Evolutionary conservation across 1,140 invertebrate species (phyloP).

Genomic region (Drosophila insularis): DNA sequence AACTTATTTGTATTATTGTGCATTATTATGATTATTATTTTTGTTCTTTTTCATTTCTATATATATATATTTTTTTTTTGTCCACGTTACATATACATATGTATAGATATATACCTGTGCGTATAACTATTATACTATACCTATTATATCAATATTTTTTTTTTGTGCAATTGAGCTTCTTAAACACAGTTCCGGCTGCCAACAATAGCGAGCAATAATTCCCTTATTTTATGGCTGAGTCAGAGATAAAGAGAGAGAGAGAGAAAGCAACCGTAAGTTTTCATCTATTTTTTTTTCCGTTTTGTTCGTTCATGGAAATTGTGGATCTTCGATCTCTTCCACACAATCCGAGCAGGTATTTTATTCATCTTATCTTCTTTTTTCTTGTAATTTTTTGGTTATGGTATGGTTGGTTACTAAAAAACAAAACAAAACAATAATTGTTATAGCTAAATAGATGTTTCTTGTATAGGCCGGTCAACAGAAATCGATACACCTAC

Average conservation of each 20-base stretch:
- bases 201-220: not conserved
- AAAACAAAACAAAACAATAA: conserved; percentile 35
- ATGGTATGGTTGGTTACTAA: conserved; percentile 66
- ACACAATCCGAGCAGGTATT: conserved; percentile 68
- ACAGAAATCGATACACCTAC: conserved; percentile 2
- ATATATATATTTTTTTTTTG: not conserved
- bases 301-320: conserved; percentile 47
- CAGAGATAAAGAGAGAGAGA: not conserved
- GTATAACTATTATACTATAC: conserved; percentile 2
- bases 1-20: not conserved
- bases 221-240: not conserved
- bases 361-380: conserved; percentile 37
- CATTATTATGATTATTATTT: not conserved
- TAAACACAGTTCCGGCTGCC: not conserved
- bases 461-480: conserved; percentile 14
- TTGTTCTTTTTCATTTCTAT: not conserved
- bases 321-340: conserved; percentile 23
- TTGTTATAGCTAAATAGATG: conserved; percentile 19
- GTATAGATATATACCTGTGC: not conserved
- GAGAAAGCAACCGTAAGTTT: conserved; percentile 25
- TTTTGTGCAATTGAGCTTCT: conserved; percentile 38
- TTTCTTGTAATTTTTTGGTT: conserved; percentile 63
- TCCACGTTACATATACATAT: not conserved
- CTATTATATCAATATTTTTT: conserved; percentile 38
- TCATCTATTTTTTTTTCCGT: conserved; percentile 33